Evolutionary conservation across 2,888 invertebrate species (phyloP), one percentile per base, ranked within the genome.

Genomic region (Eupithecia abbreviata): DNA sequence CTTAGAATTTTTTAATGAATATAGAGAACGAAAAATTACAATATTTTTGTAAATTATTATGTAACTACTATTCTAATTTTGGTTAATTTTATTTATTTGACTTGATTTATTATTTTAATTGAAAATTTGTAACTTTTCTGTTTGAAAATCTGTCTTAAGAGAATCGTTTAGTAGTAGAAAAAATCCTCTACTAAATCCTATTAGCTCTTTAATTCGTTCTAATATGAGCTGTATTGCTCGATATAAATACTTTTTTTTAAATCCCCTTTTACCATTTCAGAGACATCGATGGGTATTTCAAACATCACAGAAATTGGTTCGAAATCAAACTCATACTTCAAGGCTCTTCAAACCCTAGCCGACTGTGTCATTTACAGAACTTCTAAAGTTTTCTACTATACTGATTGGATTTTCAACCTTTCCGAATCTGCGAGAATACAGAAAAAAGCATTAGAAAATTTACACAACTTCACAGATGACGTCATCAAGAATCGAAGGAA

Each of bases 281-380:
- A 66, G 15, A 66, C 66, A 42, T 66, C 66, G 18, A 66, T 66
- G 66, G 66, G 66, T 15, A 66, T 66, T 10, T 42, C 66, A 42
- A 30, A 66, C 41, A 42, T 41, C 66, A 41, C 66, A 66, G 41
- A 66, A 66, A 66, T 41, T 12, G 42, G 66, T 42, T 66, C 42
- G 13, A 41, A 13, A 30, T 41, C 66, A 42, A 66, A 41, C 42
- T 13, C 15, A 3, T 66, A 66, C 42, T 66, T 66, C 42, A 13
- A 41, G 3, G 66, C 66, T 66, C 30, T 66, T 13, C 66, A 66
- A 30, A 42, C 66, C 15, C 41, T 66, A 7, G 66, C 41, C 66
- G 2, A 42, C 42, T 13, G 66, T 66, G 0, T 66, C 3, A 6
- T 66, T 42, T 66, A 41, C 13, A 41, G 66, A 7, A 10, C 2